Conservation (phyloP, 1,140 invertebrate genomes). For the Gryllus bimaculatus region DNA sequence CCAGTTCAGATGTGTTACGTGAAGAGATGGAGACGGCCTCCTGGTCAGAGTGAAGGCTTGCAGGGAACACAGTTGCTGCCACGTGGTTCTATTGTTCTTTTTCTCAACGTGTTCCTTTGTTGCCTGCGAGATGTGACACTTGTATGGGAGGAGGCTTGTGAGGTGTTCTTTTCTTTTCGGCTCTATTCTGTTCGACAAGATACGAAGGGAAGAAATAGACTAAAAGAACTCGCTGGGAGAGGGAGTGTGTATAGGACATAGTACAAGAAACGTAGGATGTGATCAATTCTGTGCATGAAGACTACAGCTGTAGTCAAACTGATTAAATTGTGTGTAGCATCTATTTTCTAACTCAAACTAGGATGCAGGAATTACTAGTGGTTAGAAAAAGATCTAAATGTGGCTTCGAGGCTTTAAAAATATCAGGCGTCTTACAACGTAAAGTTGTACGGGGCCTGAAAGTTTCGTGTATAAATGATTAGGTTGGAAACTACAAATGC, state of each 20-base stretch:
- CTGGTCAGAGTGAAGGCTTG: not conserved
- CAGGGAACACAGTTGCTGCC: not conserved
- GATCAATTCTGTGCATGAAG: not conserved
- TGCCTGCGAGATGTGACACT: not conserved
- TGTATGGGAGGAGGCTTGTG: not conserved
- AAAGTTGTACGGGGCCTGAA: not conserved
- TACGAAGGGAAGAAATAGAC: not conserved
- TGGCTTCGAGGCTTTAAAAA: not conserved
- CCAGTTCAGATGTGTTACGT: not conserved
- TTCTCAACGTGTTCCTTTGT: not conserved
- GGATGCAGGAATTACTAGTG: not conserved
- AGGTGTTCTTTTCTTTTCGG: not conserved
- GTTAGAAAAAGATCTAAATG: not conserved
- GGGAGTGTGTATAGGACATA: not conserved
- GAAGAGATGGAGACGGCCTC: not conserved
- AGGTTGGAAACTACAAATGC: not conserved
- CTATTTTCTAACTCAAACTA: slow-evolving; percentile 1
- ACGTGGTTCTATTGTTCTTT: not conserved
- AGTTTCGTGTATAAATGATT: not conserved
- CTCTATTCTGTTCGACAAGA: not conserved
- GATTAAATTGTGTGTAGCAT: not conserved
- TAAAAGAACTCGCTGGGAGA: not conserved
- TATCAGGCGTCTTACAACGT: not conserved
- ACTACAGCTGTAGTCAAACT: not conserved
- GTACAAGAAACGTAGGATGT: not conserved